Percentiles rank a stretch among this genome's conserved stretches.
Conservation (phyloP, 2,113 vertebrate genomes). For the Calyptomena viridis region DNA sequence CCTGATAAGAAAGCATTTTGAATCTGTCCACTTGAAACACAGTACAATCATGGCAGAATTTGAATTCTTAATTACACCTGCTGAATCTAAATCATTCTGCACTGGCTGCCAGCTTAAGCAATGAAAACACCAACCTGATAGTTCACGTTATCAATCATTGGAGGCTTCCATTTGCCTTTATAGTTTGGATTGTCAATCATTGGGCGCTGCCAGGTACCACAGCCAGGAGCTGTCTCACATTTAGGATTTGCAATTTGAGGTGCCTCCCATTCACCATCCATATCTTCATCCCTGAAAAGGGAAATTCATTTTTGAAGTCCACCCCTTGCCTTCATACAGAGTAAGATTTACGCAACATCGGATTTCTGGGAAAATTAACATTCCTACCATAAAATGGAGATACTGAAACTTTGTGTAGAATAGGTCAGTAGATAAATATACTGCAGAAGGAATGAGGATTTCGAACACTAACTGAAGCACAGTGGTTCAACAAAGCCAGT, state of each 20-base stretch:
- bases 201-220: conserved; percentile 90
- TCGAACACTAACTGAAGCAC: not conserved
- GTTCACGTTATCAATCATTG: conserved; percentile 97
- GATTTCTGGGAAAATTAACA: not conserved
- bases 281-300: conserved; percentile 91
- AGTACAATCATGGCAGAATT: not conserved
- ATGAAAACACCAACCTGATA: conserved; percentile 86
- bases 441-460: not conserved
- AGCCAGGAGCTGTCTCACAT: conserved; percentile 91
- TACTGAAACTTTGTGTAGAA: not conserved
- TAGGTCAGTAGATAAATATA: not conserved
- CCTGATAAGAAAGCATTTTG: not conserved
- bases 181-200: conserved; percentile 94
- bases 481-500: not conserved
- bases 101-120: not conserved
- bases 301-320: not conserved
- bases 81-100: not conserved
- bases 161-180: conserved; percentile 97
- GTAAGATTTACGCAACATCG: fast-evolving
- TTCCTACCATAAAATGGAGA: not conserved
- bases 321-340: not conserved
- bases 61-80: not conserved
- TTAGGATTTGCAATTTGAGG: conserved; percentile 93
- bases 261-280: conserved; percentile 99
- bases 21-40: not conserved